A percentile compares a stretch with the other conserved stretches of the same genome.
Evolutionary conservation across 1,140 invertebrate species (phyloP).

Genomic region (Lasioglossum albipes): DNA sequence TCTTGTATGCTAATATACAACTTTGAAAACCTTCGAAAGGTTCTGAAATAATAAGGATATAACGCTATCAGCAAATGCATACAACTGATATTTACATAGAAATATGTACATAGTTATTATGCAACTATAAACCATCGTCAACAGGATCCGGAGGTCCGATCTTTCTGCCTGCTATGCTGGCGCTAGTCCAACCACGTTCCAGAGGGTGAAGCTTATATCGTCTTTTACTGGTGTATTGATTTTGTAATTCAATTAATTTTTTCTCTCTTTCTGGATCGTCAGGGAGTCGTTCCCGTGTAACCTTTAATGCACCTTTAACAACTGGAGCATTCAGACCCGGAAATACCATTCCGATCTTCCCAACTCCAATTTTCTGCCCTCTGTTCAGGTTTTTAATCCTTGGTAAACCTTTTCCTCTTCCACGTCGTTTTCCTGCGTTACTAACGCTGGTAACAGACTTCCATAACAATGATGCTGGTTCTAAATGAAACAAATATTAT

Average conservation of each 20-base stretch:
- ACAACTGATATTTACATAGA: slow-evolving; percentile 8
- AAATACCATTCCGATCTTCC: slow-evolving; percentile 92
- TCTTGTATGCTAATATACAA: slow-evolving; percentile 90
- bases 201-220: slow-evolving; percentile 82
- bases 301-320: slow-evolving; percentile 86
- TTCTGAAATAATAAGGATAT: slow-evolving; percentile 82
- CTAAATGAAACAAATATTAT: slow-evolving; percentile 76
- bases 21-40: slow-evolving; percentile 93
- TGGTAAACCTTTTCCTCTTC: slow-evolving; percentile 91
- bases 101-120: background rate
- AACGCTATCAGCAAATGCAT: background rate
- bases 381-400: slow-evolving; percentile 92
- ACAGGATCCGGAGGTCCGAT: slow-evolving; percentile 93
- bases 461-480: slow-evolving; percentile 92
- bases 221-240: background rate
- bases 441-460: slow-evolving; percentile 96
- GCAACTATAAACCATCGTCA: slow-evolving; percentile 82
- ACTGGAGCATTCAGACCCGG: slow-evolving; percentile 94
- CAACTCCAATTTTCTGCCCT: slow-evolving; percentile 93
- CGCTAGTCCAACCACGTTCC: slow-evolving; percentile 94
- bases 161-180: slow-evolving; percentile 89
- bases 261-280: slow-evolving; percentile 85
- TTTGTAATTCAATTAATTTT: slow-evolving; percentile 80
- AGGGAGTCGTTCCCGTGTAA: slow-evolving; percentile 84
- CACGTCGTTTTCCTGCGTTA: slow-evolving; percentile 96